Base-by-base conservation (phyloP, 92 coral and sea anemone genomes). In the Heteractis magnifica region DNA sequence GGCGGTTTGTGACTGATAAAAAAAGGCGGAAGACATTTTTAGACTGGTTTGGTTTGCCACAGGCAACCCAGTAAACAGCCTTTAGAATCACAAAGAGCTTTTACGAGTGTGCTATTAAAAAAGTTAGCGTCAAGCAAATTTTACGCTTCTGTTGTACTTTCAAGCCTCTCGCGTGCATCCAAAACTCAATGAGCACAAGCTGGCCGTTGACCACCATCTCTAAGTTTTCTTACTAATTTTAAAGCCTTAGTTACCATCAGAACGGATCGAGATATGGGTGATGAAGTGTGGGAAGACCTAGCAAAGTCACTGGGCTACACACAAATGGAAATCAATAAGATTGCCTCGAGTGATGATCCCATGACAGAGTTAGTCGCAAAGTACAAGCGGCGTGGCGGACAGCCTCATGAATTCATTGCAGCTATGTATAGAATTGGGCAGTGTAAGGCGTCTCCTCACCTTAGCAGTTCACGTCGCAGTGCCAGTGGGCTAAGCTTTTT, bases 281-380 rank as follows among this genome's bases (percentile, higher is more conserved):
- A 95, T 86, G 96, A 92, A 49, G 94, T 94, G 15, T 95, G 98
- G 98, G 94, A 93, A 51, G 98, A 95, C 15, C 81, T 95, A 15
- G 98, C 98, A 0, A 87, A 92, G 7, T 88, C 81, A 71, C 78
- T 95, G 80, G 96, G 98, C 72, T 95, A 95, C 90, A 94, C 95
- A 10, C 89, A 90, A 20, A 89, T 90, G 19, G 98, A 95, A 73
- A 92, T 95, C 19, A 84, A 78, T 78, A 92, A 86, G 81, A 86
- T 95, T 10, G 88, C 86, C 23, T 71, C 81, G 9, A 76, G 86
- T 14, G 94, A 84, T 44, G 91, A 89, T 10, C 98, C 98, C 7
- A 82, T 94, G 56, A 89, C 92, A 72, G 94, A 87, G 82, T 79
- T 95, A 75, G 84, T 94, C 73, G 92, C 91, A 5, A 93, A 95